Evolutionary conservation across 2,113 vertebrate genomes (phyloP).

Genomic region (Malurus melanocephalus): DNA sequence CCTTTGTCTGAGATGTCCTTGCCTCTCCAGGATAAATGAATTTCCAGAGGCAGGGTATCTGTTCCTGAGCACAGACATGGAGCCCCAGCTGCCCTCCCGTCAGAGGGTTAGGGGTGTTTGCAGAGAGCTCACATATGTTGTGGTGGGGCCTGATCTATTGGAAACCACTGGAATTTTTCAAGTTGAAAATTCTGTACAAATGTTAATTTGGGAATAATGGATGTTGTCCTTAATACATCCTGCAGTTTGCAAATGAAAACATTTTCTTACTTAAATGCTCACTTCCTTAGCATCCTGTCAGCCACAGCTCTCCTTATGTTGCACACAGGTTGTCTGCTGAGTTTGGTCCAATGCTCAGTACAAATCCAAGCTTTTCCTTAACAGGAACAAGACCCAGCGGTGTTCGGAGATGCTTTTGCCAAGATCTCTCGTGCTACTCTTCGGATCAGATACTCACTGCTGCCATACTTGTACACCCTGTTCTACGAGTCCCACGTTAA

Average conservation of each 20-base stretch:
- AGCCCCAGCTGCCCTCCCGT: not conserved
- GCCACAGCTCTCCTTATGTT: not conserved
- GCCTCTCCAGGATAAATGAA: not conserved
- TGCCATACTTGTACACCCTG: constrained; percentile 86
- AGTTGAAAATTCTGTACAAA: not conserved
- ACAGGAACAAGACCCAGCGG: constrained; percentile 78
- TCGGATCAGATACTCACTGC: constrained; percentile 83
- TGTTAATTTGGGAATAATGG: not conserved
- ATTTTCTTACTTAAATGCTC: not conserved
- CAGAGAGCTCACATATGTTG: accelerated
- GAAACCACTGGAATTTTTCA: not conserved
- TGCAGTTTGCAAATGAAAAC: not conserved
- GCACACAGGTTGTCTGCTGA: not conserved
- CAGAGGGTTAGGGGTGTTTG: not conserved
- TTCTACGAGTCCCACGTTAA: constrained; percentile 80
- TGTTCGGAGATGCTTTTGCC: constrained; percentile 74
- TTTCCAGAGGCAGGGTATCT: not conserved
- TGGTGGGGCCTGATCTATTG: not conserved
- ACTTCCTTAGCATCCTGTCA: accelerated
- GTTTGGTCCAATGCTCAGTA: not conserved
- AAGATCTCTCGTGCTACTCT: constrained; percentile 73
- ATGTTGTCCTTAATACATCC: not conserved
- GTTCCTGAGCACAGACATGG: not conserved
- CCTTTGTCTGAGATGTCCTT: not conserved
- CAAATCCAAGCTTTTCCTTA: not conserved